Evolutionary conservation across 2,888 invertebrate species (phyloP), one percentile per base, ranked within the genome.

Genomic region (Azorinus chamasolen): DNA sequence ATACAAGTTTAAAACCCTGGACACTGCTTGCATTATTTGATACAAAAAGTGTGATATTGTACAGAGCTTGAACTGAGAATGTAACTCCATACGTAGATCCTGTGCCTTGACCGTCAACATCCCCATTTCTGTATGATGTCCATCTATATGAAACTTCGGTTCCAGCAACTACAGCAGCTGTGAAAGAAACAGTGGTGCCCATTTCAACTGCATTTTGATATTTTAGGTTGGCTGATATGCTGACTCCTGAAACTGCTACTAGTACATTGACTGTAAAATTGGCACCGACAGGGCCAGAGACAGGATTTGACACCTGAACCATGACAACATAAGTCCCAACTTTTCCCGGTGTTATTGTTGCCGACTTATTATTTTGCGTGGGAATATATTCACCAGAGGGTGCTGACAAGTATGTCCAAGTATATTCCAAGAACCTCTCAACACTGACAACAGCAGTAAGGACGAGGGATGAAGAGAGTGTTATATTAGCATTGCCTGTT

Each of bases 21-120:
- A 46, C 65, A 37, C 63, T 70, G 57, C 85, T 87, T 14, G 85
- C 82, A 62, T 58, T 62, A 55, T 87, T 87, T 16, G 59, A 50
- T 0, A 80, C 73, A 18, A 24, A 58, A 25, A 87, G 45, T 8
- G 73, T 73, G n/a, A 87, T 51, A 22, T 69, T 83, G 51, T 83
- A 87, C 3, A 76, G 50, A 12, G 78, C 83, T 20, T 80, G 76
- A n/a, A 41, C 45, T n/a, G 53, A 41, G 57, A 87, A 85, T 0
- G 46, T 46, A 45, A 78, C 54, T n/a, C 48, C 54, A 32, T 83
- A 74, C 2, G 57, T 32, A 12, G 57, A 25, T 2, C 46, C 24
- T 8, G 37, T 64, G 10, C 50, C 64, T 39, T 50, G 59, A 16
- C 20, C 39, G 3, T 66, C 16, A 18, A 51, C 20, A 10, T 59